These are phyloP conservation scores for Lateolabrax maculatus DNA, from an alignment of 2,797 vertebrate species.

Conservation along the genomic window DNA sequence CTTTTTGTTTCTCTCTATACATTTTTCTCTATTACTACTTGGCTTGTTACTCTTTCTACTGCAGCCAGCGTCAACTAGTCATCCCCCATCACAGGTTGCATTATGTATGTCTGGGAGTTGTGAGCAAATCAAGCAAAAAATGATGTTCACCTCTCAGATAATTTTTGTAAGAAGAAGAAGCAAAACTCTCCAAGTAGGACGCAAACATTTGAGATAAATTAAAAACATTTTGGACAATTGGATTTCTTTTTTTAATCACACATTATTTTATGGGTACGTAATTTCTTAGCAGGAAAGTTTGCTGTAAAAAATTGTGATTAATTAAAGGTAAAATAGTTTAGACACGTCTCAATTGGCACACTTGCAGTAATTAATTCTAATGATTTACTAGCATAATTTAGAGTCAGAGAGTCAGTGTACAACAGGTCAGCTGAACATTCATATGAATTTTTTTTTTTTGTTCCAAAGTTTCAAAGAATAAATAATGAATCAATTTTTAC, in stretches of 20 bases:
- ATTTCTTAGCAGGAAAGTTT: not conserved
- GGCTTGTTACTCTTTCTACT: not conserved
- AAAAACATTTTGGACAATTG: too few species aligned
- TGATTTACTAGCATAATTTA: not conserved
- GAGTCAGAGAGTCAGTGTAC: not conserved
- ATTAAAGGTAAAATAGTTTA: not conserved
- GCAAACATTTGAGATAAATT: not conserved
- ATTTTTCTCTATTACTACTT: not conserved
- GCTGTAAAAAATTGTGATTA: not conserved
- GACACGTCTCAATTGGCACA: not conserved
- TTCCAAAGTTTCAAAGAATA: not conserved
- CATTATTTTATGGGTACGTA: not conserved
- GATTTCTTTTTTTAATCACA: too few species aligned
- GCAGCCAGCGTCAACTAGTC: not conserved
- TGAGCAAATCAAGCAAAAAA: not conserved
- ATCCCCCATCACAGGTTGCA: not conserved
- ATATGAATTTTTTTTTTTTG: not conserved
- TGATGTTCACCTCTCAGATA: not conserved
- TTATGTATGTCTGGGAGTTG: not conserved
- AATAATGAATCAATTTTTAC: not conserved
- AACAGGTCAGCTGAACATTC: not conserved
- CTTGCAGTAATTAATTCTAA: not conserved
- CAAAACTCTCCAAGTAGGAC: not conserved
- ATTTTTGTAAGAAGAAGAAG: not conserved
- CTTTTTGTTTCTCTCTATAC: not conserved